A percentile compares a stretch with the other conserved stretches of the same genome.
These are phyloP conservation scores for Acrossocheilus wenchowensis DNA, from an alignment of 2,797 vertebrate genomes.

Conservation along the genomic window DNA sequence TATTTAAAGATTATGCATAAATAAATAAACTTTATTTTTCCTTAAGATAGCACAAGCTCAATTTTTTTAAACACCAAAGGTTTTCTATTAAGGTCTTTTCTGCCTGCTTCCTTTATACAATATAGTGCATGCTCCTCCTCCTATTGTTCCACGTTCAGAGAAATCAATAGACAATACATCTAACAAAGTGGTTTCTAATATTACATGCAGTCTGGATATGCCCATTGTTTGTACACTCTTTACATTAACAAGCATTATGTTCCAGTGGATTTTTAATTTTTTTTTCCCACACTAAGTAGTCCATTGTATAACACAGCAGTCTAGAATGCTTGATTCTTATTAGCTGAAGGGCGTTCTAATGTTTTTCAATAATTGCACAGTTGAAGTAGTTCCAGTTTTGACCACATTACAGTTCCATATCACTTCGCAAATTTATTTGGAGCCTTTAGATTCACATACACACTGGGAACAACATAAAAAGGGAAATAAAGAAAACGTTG, in stretches of 20 bases:
- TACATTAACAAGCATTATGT: neutral
- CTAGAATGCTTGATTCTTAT: neutral
- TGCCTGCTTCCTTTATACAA: neutral
- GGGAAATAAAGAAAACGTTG: neutral
- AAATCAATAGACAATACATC: neutral
- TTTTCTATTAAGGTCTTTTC: neutral
- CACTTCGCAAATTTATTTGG: neutral
- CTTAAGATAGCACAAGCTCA: neutral
- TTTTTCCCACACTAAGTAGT: neutral
- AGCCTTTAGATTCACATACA: neutral
- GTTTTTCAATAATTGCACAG: neutral
- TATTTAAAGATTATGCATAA: neutral
- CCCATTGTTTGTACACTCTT: neutral
- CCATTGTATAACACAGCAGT: neutral
- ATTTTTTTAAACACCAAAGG: neutral
- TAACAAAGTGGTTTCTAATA: slow-evolving; percentile 8
- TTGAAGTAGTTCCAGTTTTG: neutral
- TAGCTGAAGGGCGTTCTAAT: neutral
- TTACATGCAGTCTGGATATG: neutral
- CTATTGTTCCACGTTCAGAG: neutral
- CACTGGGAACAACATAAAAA: too few relatives aligned
- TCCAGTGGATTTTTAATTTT: neutral
- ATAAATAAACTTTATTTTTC: neutral
- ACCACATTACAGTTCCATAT: neutral
- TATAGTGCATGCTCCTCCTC: neutral